These are phyloP conservation scores for Cosmorhoe ocellata DNA, from an alignment of 2,888 invertebrate species.

Conservation along the genomic window DNA sequence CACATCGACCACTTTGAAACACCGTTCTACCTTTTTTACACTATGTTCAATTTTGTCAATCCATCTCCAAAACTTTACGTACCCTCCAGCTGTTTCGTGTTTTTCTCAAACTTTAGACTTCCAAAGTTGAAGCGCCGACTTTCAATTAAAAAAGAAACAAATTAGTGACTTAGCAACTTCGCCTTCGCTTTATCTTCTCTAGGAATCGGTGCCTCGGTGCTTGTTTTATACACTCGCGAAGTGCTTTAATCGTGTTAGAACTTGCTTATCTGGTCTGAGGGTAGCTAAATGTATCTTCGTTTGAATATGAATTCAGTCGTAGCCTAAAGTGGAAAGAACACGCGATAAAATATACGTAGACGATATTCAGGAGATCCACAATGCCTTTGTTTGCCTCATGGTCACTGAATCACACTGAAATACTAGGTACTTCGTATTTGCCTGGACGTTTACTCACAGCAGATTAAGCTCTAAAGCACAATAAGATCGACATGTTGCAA, in stretches of 20 bases:
- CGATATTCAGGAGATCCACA: not conserved
- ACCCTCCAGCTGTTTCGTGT: not conserved
- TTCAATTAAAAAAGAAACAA: constrained; percentile 37
- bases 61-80: not conserved
- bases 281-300: constrained; percentile 19
- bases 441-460: no score
- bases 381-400: not conserved
- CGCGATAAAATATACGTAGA: not conserved
- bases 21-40: no score
- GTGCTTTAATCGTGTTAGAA: constrained; percentile 39
- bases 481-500: no score
- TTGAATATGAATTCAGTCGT: constrained; percentile 4
- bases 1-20: no score
- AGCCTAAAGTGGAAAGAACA: constrained; percentile 1
- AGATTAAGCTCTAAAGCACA: no score
- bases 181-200: constrained; percentile 34
- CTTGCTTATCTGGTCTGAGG: constrained; percentile 31
- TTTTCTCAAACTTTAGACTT: constrained; percentile 3
- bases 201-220: constrained; percentile 42
- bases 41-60: no score
- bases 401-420: no score
- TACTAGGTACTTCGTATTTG: no score
- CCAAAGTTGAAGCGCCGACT: constrained; percentile 16
- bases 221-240: constrained; percentile 38
- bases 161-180: constrained; percentile 40